Percentiles rank a stretch among this genome's conserved stretches.
Conservation (phyloP, 1,140 invertebrate genomes). For the Belonocnema kinseyi region DNA sequence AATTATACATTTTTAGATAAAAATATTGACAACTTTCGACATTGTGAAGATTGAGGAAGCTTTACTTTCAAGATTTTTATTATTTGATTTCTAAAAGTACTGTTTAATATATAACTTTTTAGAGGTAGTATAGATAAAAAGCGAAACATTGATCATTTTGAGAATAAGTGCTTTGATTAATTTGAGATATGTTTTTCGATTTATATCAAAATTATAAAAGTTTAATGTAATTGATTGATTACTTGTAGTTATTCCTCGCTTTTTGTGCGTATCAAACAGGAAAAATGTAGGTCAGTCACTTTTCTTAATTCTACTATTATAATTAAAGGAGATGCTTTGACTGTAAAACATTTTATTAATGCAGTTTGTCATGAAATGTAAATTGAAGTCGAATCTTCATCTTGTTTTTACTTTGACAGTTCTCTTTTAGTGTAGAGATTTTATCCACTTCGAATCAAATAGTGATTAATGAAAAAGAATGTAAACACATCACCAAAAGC, state of each 20-base stretch:
- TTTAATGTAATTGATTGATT: constrained; percentile 23
- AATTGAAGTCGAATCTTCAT: too few relatives aligned
- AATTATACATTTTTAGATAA: constrained; percentile 13
- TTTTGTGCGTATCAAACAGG: constrained; percentile 6
- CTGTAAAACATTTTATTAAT: neutral
- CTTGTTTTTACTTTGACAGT: too few relatives aligned
- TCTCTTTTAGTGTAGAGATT: too few relatives aligned
- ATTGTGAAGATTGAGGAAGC: neutral
- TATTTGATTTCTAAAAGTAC: neutral
- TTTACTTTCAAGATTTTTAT: neutral
- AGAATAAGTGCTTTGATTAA: neutral
- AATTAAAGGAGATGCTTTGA: constrained; percentile 25
- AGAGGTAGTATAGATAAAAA: constrained; percentile 1
- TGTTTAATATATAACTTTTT: constrained; percentile 2
- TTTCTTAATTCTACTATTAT: neutral
- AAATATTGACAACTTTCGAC: neutral
- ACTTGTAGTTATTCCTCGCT: constrained; percentile 19
- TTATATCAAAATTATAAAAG: constrained; percentile 2
- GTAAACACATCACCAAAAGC: too few relatives aligned
- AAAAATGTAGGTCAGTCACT: neutral
- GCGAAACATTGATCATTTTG: constrained; percentile 15
- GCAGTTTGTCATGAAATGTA: neutral
- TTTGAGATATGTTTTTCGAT: constrained; percentile 20
- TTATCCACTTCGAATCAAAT: too few relatives aligned
- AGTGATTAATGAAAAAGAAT: too few relatives aligned